Conservation (phyloP, 1,140 invertebrate species). For the Penaeus japonicus region DNA sequence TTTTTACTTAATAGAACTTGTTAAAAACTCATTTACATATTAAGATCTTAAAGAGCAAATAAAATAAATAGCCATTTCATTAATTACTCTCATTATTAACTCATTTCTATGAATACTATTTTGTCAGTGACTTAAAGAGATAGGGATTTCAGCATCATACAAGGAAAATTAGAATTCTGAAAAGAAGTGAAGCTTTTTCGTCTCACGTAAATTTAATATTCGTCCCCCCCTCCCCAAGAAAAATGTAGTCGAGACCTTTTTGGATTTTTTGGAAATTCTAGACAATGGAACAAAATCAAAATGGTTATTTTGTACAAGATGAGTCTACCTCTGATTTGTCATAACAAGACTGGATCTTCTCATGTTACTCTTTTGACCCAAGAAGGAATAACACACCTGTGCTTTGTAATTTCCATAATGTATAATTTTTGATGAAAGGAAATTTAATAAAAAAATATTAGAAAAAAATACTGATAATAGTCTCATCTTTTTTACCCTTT, state of each 20-base stretch:
- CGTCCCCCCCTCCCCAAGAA: neutral
- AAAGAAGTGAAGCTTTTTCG: no score
- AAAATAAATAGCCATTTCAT: no score
- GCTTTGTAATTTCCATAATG: conserved; percentile 38
- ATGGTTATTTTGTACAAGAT: neutral
- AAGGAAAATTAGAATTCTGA: no score
- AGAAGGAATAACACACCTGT: conserved; percentile 23
- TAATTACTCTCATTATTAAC: no score
- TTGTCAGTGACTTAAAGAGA: no score
- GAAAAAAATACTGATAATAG: neutral
- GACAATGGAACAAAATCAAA: neutral
- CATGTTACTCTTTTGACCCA: neutral
- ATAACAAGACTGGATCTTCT: neutral
- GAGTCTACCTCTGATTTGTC: neutral
- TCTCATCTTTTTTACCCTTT: neutral
- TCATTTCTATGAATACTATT: no score
- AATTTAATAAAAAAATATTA: conserved; percentile 35
- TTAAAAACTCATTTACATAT: no score
- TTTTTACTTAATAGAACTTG: no score
- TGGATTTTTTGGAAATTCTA: neutral
- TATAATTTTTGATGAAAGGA: conserved; percentile 44
- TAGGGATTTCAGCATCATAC: no score
- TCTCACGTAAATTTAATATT: neutral
- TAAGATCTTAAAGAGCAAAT: no score
- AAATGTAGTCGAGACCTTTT: neutral